Evolutionary conservation across 2,113 vertebrate genomes (phyloP), one percentile per base, ranked within the genome.

Genomic region (Mus spicilegus): DNA sequence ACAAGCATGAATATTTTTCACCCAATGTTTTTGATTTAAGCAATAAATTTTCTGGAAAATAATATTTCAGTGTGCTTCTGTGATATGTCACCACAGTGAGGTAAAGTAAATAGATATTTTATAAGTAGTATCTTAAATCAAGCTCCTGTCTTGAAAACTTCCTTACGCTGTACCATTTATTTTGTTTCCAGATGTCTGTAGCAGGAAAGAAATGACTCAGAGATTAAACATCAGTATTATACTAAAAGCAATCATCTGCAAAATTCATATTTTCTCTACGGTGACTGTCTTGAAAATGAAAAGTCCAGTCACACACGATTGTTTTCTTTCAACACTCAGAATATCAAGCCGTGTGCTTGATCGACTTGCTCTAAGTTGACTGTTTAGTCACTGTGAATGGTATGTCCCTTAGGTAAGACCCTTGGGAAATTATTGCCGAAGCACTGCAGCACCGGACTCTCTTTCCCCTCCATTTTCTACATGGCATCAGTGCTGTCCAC

Each of bases 181-280:
- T 95, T 96, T 96, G 77, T 92, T 92, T 93, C 49, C 73, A 89
- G 88, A 85, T 87, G 65, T 95, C 61, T 90, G 14, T 24, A 87
- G 61, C 49, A 81, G 86, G 90, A 92, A 93, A 84, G 85, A 67
- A 95, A 92, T 0, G 13, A 80, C 56, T 95, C 6, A 3, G 77
- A 92, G 88, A 94, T 89, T 94, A 95, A 87, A 92, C 73, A 90
- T 91, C 80, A 86, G 65, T 91, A 72, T 97, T 95, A 95, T 91
- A 93, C 89, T 96, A 97, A 97, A 97, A 91, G 90, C 95, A 97
- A 89, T 95, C 95, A 96, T 91, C 94, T 97, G 90, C 26, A 96
- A 97, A 96, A 93, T 95, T 95, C 93, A 89, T 73, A 87, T 94
- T 96, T 61, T 94, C 10, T 84, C n/a, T 46, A 58, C 67, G 95